Conservation (phyloP, 2,888 invertebrate genomes). For the Lycia hirtaria region DNA sequence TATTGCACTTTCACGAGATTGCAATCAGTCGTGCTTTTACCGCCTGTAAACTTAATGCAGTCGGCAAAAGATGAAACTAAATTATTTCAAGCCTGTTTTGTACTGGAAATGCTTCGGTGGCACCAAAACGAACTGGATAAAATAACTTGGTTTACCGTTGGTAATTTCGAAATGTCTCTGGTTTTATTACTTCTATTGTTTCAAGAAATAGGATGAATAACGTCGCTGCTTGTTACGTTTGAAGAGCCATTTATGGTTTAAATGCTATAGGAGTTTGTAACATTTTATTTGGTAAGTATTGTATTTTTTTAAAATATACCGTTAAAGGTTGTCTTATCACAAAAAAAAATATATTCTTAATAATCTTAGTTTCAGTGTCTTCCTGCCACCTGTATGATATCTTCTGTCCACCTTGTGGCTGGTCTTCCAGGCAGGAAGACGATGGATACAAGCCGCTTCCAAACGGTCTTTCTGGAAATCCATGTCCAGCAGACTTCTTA, state of each 20-base stretch:
- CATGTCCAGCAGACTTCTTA: no score
- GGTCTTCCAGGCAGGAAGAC: no score
- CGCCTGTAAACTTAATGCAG: neutral
- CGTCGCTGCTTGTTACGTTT: neutral
- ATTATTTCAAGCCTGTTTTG: neutral
- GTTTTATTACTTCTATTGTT: conserved; percentile 25
- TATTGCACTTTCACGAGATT: conserved; percentile 31
- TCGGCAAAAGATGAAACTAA: neutral
- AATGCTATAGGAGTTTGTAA: neutral
- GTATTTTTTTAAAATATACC: neutral
- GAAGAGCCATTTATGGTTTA: neutral
- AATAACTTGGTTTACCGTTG: neutral
- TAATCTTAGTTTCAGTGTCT: no score
- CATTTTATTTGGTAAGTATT: neutral
- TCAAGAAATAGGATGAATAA: conserved; percentile 3
- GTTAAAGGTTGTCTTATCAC: no score
- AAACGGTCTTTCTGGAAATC: no score
- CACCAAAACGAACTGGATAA: neutral
- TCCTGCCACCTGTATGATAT: no score
- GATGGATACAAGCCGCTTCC: no score
- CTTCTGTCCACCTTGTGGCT: no score
- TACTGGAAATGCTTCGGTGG: neutral
- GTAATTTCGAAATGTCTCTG: conserved; percentile 15
- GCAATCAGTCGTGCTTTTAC: conserved; percentile 21
- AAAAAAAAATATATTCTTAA: no score